phyloP scores from a whole-genome alignment of 2,888 invertebrate genomes.

The Desoria tigrina region DNA sequence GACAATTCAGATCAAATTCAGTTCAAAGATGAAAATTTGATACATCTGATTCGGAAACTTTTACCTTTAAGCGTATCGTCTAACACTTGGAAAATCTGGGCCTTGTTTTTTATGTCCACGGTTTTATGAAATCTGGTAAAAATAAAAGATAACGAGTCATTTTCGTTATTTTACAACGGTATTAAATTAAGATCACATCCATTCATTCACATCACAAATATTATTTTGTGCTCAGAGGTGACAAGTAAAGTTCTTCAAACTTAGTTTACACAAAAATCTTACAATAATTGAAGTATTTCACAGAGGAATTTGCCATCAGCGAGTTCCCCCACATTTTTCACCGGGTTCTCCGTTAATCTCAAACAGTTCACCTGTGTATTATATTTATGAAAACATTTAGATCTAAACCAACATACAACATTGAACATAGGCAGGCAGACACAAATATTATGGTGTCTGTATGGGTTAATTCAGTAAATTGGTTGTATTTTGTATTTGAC shows the following conservation, averaged over 20 bases:
- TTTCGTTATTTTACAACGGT: neutral
- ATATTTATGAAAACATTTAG: too few species aligned
- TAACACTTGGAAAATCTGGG: slow-evolving; percentile 14
- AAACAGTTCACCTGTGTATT: slow-evolving; percentile 35
- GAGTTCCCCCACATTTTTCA: slow-evolving; percentile 14
- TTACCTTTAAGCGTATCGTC: slow-evolving; percentile 23
- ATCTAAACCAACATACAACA: too few species aligned
- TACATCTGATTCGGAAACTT: too few species aligned
- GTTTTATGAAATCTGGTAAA: slow-evolving; percentile 28
- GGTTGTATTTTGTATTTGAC: too few species aligned
- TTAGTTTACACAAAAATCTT: neutral
- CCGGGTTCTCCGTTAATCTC: slow-evolving; percentile 24
- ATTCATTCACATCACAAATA: neutral
- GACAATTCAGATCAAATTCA: neutral
- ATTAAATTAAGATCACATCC: too few species aligned
- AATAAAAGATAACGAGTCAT: neutral
- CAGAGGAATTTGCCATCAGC: slow-evolving; percentile 29
- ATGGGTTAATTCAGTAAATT: too few species aligned
- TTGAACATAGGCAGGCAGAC: too few species aligned
- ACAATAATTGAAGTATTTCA: slow-evolving; percentile 32
- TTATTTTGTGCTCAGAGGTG: too few species aligned
- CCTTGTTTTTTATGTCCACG: slow-evolving; percentile 5
- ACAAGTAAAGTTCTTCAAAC: too few species aligned
- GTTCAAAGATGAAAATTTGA: neutral
- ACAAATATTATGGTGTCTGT: too few species aligned